These are phyloP conservation scores for Heterochromis multidens DNA, from an alignment of 2,113 vertebrate species.

Conservation along the genomic window DNA sequence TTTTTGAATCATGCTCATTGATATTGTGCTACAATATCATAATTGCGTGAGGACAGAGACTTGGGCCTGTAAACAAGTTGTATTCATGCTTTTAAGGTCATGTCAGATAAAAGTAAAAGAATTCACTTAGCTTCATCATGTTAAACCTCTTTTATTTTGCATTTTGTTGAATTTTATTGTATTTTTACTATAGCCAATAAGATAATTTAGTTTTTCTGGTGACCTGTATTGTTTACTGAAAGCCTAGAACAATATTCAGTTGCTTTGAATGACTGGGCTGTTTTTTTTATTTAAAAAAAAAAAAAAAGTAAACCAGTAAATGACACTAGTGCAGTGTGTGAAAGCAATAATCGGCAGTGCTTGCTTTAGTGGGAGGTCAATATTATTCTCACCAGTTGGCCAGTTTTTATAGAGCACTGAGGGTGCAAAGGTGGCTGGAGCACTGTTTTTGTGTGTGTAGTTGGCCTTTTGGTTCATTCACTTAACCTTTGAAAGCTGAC, in stretches of 20 bases:
- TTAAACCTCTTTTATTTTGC: not conserved
- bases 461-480: constrained; percentile 37
- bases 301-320: not conserved
- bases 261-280: not conserved
- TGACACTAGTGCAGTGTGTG: constrained; percentile 12
- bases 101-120: not conserved
- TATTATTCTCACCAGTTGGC: constrained; percentile 52
- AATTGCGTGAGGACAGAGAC: not conserved
- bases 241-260: not conserved
- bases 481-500: constrained; percentile 34
- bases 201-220: accelerated
- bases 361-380: constrained; percentile 65
- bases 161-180: not conserved
- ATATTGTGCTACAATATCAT: not conserved
- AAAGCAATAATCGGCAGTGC: constrained; percentile 51
- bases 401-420: constrained; percentile 15
- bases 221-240: not conserved
- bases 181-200: not conserved
- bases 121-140: not conserved
- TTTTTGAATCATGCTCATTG: not conserved
- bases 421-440: constrained; percentile 33
- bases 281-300: not conserved
- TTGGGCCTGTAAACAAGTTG: not conserved
- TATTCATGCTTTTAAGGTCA: not conserved
- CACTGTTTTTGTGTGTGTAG: constrained; percentile 14